These are phyloP conservation scores for Apocrypta bakeri DNA, from an alignment of 1,140 invertebrate genomes.

Conservation along the genomic window DNA sequence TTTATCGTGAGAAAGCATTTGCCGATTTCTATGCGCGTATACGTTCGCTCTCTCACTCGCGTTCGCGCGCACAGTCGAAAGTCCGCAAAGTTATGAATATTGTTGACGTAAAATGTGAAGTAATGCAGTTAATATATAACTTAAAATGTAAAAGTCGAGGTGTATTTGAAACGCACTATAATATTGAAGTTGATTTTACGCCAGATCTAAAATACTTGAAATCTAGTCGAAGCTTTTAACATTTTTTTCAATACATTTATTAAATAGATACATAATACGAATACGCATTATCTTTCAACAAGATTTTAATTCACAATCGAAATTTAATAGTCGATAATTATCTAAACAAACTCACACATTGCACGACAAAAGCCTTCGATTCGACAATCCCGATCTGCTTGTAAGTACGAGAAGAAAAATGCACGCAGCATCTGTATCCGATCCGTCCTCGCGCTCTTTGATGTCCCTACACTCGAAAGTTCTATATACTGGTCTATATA, in stretches of 20 bases:
- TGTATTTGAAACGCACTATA: neutral
- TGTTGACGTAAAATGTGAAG: neutral
- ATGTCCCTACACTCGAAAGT: neutral
- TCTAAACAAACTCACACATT: too few species aligned
- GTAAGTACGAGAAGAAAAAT: too few species aligned
- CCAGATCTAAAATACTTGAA: neutral
- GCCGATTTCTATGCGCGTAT: neutral
- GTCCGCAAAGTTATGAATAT: conserved; percentile 9
- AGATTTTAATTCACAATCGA: too few species aligned
- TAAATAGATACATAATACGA: too few species aligned
- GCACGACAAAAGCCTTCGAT: too few species aligned
- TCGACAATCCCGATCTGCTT: too few species aligned
- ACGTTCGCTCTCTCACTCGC: too few species aligned
- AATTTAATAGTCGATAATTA: too few species aligned
- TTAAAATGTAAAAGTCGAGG: neutral
- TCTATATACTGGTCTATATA: neutral
- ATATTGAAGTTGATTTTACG: neutral
- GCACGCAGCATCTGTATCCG: neutral
- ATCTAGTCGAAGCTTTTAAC: neutral
- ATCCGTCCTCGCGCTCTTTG: neutral
- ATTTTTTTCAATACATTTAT: too few species aligned
- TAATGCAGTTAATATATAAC: neutral
- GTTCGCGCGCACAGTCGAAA: neutral
- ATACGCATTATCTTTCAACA: too few species aligned
- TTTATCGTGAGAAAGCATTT: conserved; percentile 19